Evolutionary conservation across 2,113 vertebrate species (phyloP).

Genomic region (Tonatia bakeri): DNA sequence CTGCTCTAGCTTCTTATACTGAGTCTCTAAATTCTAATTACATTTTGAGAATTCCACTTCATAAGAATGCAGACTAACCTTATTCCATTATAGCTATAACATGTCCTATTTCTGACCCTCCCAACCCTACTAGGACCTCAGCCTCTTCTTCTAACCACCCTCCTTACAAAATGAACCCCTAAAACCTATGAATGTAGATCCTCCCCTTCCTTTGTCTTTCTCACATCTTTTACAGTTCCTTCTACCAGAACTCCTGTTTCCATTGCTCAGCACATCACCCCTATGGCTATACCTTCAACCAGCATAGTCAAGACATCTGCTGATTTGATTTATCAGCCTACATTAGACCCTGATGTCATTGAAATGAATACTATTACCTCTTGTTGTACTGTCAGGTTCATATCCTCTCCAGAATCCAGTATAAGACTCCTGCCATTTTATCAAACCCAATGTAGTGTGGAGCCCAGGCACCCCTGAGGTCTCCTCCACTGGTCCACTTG

Average conservation of each 20-base stretch:
- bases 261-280: neutral
- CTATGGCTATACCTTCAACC: too few species aligned
- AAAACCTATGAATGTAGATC: neutral
- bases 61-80: neutral
- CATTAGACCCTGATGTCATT: too few species aligned
- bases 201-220: slow-evolving; percentile 45
- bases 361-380: too few species aligned
- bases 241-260: neutral
- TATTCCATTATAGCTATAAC: slow-evolving; percentile 25
- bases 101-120: neutral
- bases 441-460: too few species aligned
- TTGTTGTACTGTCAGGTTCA: too few species aligned
- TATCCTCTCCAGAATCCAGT: too few species aligned
- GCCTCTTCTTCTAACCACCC: slow-evolving; percentile 82
- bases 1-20: too few species aligned
- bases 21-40: slow-evolving; percentile 79
- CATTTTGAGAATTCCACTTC: slow-evolving; percentile 71
- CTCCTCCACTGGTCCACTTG: too few species aligned
- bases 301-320: too few species aligned
- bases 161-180: slow-evolving; percentile 64
- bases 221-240: neutral
- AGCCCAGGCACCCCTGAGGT: too few species aligned
- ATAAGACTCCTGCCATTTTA: too few species aligned
- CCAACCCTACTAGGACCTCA: neutral
- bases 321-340: too few species aligned